Conservation (phyloP, 2,113 vertebrate genomes). For the Petrocephalus microphthalmus region DNA sequence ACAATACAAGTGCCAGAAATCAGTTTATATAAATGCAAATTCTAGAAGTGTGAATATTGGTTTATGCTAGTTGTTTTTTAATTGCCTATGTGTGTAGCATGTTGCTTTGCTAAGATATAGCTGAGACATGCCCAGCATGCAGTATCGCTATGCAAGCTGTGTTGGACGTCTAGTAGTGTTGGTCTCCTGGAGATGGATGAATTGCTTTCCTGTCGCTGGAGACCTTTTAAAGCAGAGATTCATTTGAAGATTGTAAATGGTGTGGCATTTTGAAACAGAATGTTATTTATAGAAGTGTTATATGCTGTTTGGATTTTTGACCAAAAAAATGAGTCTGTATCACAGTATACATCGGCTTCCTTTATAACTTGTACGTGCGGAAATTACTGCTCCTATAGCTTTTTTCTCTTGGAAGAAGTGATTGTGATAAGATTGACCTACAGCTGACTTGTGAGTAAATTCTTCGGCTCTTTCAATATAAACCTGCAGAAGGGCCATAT, state of each 20-base stretch:
- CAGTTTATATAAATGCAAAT: neutral
- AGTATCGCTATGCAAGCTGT: neutral
- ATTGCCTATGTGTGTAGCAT: neutral
- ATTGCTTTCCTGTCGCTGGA: conserved; percentile 15
- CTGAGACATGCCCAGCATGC: neutral
- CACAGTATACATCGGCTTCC: neutral
- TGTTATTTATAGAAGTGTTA: neutral
- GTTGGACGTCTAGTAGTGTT: neutral
- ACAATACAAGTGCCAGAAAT: neutral
- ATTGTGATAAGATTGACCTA: neutral
- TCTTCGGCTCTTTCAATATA: neutral
- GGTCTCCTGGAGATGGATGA: conserved; percentile 13
- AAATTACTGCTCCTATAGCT: neutral
- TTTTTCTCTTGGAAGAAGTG: neutral
- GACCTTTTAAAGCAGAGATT: conserved; percentile 6
- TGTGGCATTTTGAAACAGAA: conserved; percentile 16
- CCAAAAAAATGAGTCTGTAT: neutral
- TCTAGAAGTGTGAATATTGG: neutral
- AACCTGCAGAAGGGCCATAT: neutral
- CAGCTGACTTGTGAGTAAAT: neutral
- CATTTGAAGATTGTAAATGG: conserved; percentile 15
- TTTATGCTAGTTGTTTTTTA: neutral
- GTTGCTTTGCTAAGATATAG: neutral
- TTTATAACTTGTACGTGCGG: neutral
- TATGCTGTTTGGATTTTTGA: neutral